These are phyloP conservation scores for Lysandra coridon DNA, from an alignment of 2,888 invertebrate genomes.

Conservation along the genomic window DNA sequence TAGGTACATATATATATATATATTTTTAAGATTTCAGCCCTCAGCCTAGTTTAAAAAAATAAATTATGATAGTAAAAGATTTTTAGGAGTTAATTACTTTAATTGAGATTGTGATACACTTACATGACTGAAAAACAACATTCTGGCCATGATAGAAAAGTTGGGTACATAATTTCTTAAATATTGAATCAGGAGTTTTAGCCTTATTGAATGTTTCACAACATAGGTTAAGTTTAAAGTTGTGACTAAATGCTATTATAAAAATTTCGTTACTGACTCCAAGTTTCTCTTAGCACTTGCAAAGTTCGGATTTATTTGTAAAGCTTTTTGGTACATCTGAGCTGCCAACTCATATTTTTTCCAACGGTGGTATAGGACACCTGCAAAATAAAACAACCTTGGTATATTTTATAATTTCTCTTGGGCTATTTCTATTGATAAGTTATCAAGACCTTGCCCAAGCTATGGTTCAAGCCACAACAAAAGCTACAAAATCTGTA, in stretches of 20 bases:
- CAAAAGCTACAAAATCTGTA: no score
- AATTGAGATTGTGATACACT: neutral
- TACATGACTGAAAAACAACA: neutral
- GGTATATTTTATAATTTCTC: neutral
- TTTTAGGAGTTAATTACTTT: neutral
- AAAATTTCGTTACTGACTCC: slow-evolving; percentile 52
- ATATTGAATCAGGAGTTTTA: neutral
- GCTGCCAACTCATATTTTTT: slow-evolving; percentile 87
- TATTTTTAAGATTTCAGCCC: neutral
- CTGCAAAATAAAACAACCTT: slow-evolving; percentile 65
- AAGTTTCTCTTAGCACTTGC: slow-evolving; percentile 87
- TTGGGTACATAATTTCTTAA: neutral
- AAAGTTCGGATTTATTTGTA: slow-evolving; percentile 85
- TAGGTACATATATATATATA: no score
- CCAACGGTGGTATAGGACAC: slow-evolving; percentile 96
- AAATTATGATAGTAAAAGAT: neutral
- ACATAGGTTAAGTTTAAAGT: neutral
- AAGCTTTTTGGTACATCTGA: slow-evolving; percentile 86
- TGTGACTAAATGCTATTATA: slow-evolving; percentile 31
- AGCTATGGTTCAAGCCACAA: no score
- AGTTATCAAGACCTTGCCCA: no score
- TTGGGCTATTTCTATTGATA: neutral
- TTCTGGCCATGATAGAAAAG: neutral
- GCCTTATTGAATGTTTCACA: neutral
- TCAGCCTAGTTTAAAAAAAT: neutral